Base-by-base conservation (phyloP, 1,140 invertebrate genomes). In the Zaprionus ghesquierei region DNA sequence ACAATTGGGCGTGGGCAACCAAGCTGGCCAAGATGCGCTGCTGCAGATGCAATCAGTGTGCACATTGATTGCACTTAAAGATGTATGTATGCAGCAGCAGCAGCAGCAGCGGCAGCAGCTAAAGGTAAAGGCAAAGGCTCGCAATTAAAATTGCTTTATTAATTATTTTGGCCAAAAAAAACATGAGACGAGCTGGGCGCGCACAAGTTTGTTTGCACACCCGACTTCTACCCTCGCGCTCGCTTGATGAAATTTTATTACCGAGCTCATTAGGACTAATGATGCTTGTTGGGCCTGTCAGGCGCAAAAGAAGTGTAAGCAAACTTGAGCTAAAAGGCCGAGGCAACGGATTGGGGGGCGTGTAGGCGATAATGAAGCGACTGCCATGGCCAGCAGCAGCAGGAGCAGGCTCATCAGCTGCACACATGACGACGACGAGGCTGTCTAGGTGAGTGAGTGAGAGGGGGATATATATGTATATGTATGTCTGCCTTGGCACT, bases 261-360 rank as follows among this genome's bases (percentile, higher is more conserved):
- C 81, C 78, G 79, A 86, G 79, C 81, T 86, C 82, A 86, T 86
- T 86, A 87, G 78, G 72, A 86, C 82, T 86, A 86, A 86, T 87
- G 82, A 87, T 79, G 82, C 82, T 81, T 81, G 82, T 81, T 81
- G n/a, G 35, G 62, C 38, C 31, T 74, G 62, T 23, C 81, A 71
- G 77, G 49, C 22, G 12, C 4, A 5, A 25, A 22, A 9, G 4
- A 44, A 44, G 38, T 44, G 18, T n/a, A 44, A 44, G 38, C 38
- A 44, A 46, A 46, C 41, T 46, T 46, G 41, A 46, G 41, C 27
- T n/a, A 4, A 18, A n/a, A n/a, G 20, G 41, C 41, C 2, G n/a
- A 12, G 41, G 41, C 8, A 18, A 12, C 1, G 41, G n/a, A n/a
- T n/a, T n/a, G n/a, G n/a, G n/a, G n/a, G n/a, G n/a, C n/a, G n/a